Percentiles rank a stretch among this genome's conserved stretches.
Conservation (phyloP, 1,140 invertebrate genomes). For the Ostrea edulis region DNA sequence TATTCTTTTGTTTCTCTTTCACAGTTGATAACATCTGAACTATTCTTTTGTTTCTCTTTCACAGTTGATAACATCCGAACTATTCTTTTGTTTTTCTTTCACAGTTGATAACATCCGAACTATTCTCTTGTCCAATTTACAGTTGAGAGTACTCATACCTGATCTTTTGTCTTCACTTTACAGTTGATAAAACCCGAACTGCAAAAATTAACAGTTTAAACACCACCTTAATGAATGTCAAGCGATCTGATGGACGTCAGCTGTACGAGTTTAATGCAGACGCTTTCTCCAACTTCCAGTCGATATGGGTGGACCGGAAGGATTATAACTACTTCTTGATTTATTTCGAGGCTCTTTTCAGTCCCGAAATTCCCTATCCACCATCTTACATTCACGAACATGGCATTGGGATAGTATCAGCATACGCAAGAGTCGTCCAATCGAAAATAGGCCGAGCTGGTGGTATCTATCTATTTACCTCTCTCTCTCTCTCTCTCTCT, state of each 20-base stretch:
- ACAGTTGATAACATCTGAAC: too few relatives aligned
- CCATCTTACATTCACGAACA: not conserved
- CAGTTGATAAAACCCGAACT: not conserved
- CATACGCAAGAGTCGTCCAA: not conserved
- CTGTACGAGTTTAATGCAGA: not conserved
- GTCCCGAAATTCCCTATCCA: not conserved
- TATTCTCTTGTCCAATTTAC: too few relatives aligned
- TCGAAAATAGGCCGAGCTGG: not conserved
- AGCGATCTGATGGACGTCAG: not conserved
- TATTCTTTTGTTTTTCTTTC: too few relatives aligned
- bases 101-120: too few relatives aligned
- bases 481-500: too few relatives aligned
- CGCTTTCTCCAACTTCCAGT: not conserved
- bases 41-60: too few relatives aligned
- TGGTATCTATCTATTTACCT: not conserved
- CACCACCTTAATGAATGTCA: not conserved
- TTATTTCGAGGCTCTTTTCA: not conserved
- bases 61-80: too few relatives aligned
- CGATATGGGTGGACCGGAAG: not conserved
- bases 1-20: too few relatives aligned
- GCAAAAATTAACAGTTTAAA: not conserved
- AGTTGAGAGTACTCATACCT: too few relatives aligned
- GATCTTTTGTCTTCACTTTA: too few relatives aligned
- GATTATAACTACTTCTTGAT: not conserved
- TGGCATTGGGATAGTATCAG: not conserved